Evolutionary conservation across 2,888 invertebrate species (phyloP).

Genomic region (Zaprionus lineosus): DNA sequence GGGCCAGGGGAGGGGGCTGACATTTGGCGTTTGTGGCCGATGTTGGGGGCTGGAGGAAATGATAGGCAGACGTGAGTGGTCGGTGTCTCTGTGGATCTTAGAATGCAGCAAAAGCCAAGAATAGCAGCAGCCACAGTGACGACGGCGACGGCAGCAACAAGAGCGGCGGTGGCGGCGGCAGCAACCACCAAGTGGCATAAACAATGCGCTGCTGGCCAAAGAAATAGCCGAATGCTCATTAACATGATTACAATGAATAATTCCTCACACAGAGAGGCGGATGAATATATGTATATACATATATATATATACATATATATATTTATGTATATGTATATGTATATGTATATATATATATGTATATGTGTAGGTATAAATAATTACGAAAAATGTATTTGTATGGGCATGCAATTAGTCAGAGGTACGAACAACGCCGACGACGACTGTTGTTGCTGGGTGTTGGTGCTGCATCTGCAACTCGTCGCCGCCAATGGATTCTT

Average conservation of each 20-base stretch:
- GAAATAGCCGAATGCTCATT: constrained; percentile 56
- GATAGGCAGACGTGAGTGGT: no score
- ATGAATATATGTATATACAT: constrained; percentile 54
- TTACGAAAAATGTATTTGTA: constrained; percentile 75
- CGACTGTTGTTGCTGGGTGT: constrained; percentile 21
- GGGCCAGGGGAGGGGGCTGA: constrained; percentile 21
- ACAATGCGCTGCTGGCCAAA: constrained; percentile 26
- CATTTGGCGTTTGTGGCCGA: constrained; percentile 50
- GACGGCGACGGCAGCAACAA: constrained; percentile 1
- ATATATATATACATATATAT: constrained; percentile 58
- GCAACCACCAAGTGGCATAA: no score
- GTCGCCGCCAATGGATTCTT: constrained; percentile 56
- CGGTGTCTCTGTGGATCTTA: constrained; percentile 26
- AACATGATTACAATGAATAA: constrained; percentile 73
- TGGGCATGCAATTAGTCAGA: constrained; percentile 74
- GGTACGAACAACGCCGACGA: constrained; percentile 33
- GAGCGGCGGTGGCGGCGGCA: no score
- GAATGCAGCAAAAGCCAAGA: constrained; percentile 35
- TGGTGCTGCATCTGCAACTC: constrained; percentile 51
- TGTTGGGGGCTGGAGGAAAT: constrained; percentile 45
- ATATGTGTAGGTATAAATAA: constrained; percentile 58
- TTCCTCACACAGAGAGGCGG: constrained; percentile 36
- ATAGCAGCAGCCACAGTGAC: no score
- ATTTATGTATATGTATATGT: constrained; percentile 75
- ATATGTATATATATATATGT: constrained; percentile 54